A percentile compares a stretch with the other conserved stretches of the same genome.
phyloP scores from a whole-genome alignment of 2,113 vertebrate species.

The Polypterus senegalus region DNA sequence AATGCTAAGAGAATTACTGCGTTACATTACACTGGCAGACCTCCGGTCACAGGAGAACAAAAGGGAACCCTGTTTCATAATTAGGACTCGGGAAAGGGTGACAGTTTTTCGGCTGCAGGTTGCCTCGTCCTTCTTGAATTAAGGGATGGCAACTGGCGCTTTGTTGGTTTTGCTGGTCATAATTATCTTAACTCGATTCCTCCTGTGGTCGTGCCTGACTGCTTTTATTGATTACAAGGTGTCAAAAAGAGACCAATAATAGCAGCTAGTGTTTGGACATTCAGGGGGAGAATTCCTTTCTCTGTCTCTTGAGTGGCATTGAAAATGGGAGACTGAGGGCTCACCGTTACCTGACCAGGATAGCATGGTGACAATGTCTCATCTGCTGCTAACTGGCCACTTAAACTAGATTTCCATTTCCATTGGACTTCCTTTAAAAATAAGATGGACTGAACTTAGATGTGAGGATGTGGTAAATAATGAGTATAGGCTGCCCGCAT shows the following conservation, averaged over 20 bases:
- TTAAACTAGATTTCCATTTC: too few relatives aligned
- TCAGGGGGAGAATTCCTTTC: background rate
- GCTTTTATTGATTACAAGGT: slow-evolving; percentile 40
- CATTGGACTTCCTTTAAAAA: too few relatives aligned
- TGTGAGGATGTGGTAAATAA: too few relatives aligned
- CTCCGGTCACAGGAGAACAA: background rate
- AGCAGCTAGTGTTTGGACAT: background rate
- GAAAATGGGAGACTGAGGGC: too few relatives aligned
- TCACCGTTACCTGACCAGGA: too few relatives aligned
- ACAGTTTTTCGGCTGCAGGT: slow-evolving; percentile 13
- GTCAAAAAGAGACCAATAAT: slow-evolving; percentile 32
- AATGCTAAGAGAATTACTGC: slow-evolving; percentile 33
- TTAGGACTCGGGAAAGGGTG: slow-evolving; percentile 24
- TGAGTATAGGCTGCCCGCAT: too few relatives aligned
- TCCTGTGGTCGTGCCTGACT: slow-evolving; percentile 54
- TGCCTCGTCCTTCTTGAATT: slow-evolving; percentile 30
- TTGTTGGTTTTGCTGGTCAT: slow-evolving; percentile 45
- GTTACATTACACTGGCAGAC: slow-evolving; percentile 12
- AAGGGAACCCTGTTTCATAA: slow-evolving; percentile 27
- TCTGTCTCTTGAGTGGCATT: too few relatives aligned
- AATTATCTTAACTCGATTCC: slow-evolving; percentile 45
- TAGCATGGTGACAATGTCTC: too few relatives aligned
- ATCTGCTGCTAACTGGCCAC: too few relatives aligned
- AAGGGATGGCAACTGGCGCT: slow-evolving; percentile 33
- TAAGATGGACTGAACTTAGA: too few relatives aligned